These are phyloP conservation scores for Isotomurus palustris DNA, from an alignment of 2,888 invertebrate genomes.

Conservation along the genomic window DNA sequence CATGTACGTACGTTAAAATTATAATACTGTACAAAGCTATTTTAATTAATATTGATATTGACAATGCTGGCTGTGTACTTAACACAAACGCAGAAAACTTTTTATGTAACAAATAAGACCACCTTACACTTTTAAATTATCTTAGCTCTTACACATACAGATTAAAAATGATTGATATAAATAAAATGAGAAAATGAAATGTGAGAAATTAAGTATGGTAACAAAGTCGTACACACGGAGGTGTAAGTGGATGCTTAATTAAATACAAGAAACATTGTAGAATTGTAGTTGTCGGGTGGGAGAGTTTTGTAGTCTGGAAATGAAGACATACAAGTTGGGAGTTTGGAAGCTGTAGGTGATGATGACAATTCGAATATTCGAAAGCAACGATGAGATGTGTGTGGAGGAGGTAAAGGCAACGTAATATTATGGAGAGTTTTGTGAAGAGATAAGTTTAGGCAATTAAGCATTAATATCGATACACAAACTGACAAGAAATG, in stretches of 20 bases:
- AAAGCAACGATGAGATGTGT: no score
- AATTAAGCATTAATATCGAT: no score
- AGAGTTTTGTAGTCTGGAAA: no score
- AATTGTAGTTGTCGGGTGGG: no score
- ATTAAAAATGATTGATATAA: not conserved
- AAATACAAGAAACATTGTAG: no score
- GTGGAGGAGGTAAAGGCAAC: no score
- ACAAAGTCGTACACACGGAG: not conserved
- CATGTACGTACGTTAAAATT: slow-evolving; percentile 7
- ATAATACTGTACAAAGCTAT: not conserved
- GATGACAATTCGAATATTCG: no score
- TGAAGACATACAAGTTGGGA: no score
- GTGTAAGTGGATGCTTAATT: not conserved
- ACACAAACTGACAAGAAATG: slow-evolving; percentile 1
- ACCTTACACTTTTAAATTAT: slow-evolving; percentile 1
- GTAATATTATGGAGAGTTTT: no score
- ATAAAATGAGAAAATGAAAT: not conserved
- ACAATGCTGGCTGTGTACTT: slow-evolving; percentile 11
- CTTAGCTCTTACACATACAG: slow-evolving; percentile 11
- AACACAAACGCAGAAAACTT: not conserved
- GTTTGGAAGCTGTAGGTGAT: no score
- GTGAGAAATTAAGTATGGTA: not conserved
- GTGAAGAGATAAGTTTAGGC: no score
- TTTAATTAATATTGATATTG: slow-evolving; percentile 4
- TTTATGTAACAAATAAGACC: slow-evolving; percentile 13